Conservation (phyloP, 2,888 invertebrate species). For the Melipona beecheii region DNA sequence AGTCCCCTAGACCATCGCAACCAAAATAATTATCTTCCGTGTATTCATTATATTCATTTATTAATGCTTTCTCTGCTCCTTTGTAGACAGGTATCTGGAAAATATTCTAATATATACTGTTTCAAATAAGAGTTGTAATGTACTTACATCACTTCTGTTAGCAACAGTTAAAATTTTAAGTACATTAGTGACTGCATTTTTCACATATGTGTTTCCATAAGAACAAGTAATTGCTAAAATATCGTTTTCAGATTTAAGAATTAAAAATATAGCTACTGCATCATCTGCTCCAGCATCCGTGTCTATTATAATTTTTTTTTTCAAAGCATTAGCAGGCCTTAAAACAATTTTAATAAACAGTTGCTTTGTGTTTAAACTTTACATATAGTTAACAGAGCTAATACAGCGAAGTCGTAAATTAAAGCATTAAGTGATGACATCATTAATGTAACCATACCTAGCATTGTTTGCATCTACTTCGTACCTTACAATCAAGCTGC, state of each 20-base stretch:
- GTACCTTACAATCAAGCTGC: neutral
- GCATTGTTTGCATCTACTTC: neutral
- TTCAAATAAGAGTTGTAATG: neutral
- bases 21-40: slow-evolving; percentile 79
- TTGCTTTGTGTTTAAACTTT: neutral
- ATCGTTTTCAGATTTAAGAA: slow-evolving; percentile 77
- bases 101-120: neutral
- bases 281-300: slow-evolving; percentile 85
- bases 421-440: neutral
- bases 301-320: slow-evolving; percentile 81
- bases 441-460: neutral
- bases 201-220: slow-evolving; percentile 85
- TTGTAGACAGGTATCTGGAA: slow-evolving; percentile 85
- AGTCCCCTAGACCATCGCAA: slow-evolving; percentile 85
- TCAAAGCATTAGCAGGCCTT: slow-evolving; percentile 21
- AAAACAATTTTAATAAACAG: slow-evolving; percentile 26
- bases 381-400: neutral
- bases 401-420: neutral
- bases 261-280: slow-evolving; percentile 83
- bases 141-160: slow-evolving; percentile 80
- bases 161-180: slow-evolving; percentile 84
- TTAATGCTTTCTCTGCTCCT: slow-evolving; percentile 81
- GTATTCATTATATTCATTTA: slow-evolving; percentile 67
- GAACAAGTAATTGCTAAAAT: slow-evolving; percentile 86
- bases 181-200: slow-evolving; percentile 85